phyloP scores from a whole-genome alignment of 1,140 invertebrate species.

The Diprion similis region DNA sequence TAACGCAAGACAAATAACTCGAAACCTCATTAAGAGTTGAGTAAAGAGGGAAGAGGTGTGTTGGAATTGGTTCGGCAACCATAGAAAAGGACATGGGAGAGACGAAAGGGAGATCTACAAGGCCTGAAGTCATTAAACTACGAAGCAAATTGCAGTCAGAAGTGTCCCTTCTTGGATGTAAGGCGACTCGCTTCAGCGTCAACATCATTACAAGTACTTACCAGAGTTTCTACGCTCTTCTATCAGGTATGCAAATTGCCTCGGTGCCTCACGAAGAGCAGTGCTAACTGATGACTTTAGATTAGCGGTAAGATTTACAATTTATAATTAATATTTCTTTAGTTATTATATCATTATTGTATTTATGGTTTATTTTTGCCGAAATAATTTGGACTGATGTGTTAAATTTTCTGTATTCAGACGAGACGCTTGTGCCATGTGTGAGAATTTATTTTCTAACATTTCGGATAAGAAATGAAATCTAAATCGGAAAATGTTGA shows the following conservation, averaged over 20 bases:
- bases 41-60: not conserved
- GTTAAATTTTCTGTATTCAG: no score
- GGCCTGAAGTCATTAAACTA: not conserved
- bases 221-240: not conserved
- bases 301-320: not conserved
- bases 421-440: no score
- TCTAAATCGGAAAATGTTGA: no score
- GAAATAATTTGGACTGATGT: no score
- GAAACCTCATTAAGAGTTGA: not conserved
- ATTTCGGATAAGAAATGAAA: no score
- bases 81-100: not conserved
- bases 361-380: no score
- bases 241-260: not conserved
- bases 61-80: not conserved
- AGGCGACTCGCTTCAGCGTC: constrained; percentile 6
- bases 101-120: not conserved
- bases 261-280: not conserved
- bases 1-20: not conserved
- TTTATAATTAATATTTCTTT: no score
- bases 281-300: not conserved
- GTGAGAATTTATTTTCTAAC: no score
- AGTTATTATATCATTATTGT: no score
- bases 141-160: not conserved
- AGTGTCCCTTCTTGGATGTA: not conserved
- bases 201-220: not conserved